These are phyloP conservation scores for Periophthalmus modestus DNA, from an alignment of 2,113 vertebrate species.

Conservation along the genomic window DNA sequence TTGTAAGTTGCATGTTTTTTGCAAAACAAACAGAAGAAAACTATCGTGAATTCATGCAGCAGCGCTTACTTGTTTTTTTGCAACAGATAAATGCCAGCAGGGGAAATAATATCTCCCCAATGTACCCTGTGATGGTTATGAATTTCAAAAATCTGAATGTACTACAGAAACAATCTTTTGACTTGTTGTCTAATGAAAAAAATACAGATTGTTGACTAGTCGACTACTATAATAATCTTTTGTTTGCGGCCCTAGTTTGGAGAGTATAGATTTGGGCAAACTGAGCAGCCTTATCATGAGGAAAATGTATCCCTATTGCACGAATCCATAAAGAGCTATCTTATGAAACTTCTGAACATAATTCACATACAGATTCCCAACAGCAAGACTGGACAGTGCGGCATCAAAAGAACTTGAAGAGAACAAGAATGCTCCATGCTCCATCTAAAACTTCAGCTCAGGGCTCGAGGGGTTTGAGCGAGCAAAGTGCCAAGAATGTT, in stretches of 20 bases:
- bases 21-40: too few relatives aligned
- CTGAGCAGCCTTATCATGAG: background rate
- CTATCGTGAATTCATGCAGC: too few relatives aligned
- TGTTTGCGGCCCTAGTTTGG: background rate
- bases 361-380: constrained; percentile 9
- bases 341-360: background rate
- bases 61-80: too few relatives aligned
- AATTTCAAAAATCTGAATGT: too few relatives aligned
- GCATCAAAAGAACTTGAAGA: constrained; percentile 35
- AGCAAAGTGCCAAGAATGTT: constrained; percentile 24
- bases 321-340: background rate
- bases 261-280: background rate
- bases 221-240: too few relatives aligned
- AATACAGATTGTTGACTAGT: too few relatives aligned
- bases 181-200: too few relatives aligned
- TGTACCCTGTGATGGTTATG: too few relatives aligned
- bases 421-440: constrained; percentile 2
- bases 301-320: background rate
- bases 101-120: too few relatives aligned
- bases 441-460: constrained; percentile 38
- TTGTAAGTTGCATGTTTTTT: too few relatives aligned
- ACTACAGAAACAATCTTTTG: too few relatives aligned
- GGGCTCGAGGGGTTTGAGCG: constrained; percentile 13
- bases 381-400: constrained; percentile 10
- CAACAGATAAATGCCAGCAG: too few relatives aligned